These are phyloP conservation scores for Coenonympha glycerion DNA, from an alignment of 2,888 invertebrate species.

Conservation along the genomic window DNA sequence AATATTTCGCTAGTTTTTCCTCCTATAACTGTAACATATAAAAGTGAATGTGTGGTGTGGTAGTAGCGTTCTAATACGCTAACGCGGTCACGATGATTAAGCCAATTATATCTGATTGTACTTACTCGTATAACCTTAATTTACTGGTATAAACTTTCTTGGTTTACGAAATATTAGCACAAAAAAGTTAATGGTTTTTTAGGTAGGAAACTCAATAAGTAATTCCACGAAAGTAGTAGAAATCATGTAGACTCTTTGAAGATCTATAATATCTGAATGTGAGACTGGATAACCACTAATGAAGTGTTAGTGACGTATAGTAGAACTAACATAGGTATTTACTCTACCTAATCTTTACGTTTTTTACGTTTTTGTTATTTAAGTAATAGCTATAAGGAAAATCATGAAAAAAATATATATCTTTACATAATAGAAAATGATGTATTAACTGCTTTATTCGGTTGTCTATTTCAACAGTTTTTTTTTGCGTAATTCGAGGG, in stretches of 20 bases:
- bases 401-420: not conserved
- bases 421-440: not conserved
- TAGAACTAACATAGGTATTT: no score
- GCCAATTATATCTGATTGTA: constrained; percentile 35
- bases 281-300: no score
- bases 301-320: no score
- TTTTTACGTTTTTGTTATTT: no score
- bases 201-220: no score
- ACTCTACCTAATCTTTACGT: no score
- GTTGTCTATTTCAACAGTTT: constrained; percentile 4
- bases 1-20: constrained; percentile 5
- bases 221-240: no score
- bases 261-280: no score
- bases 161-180: constrained; percentile 13
- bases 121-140: no score
- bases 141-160: constrained; percentile 25
- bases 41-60: constrained; percentile 20
- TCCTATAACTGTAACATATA: constrained; percentile 15
- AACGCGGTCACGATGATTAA: constrained; percentile 29
- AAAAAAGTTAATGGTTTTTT: not conserved
- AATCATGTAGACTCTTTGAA: no score
- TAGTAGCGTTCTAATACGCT: constrained; percentile 18
- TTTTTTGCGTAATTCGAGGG: constrained; percentile 17
- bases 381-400: not conserved
- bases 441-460: constrained; percentile 8